A percentile compares a stretch with the other conserved stretches of the same genome.
Conservation (phyloP, 2,797 vertebrate genomes). For the Phaenicophaeus curvirostris region DNA sequence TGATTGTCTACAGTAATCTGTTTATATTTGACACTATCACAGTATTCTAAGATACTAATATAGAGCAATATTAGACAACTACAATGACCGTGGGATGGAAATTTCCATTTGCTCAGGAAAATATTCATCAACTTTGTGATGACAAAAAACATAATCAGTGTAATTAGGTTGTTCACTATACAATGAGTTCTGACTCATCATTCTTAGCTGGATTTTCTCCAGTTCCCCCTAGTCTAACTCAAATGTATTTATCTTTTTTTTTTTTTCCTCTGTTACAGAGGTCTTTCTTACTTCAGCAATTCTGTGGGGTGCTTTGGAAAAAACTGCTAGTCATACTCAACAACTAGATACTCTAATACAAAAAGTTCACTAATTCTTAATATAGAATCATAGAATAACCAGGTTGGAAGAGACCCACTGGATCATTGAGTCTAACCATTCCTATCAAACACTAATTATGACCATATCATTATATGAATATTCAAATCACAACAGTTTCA, state of each 20-base stretch:
- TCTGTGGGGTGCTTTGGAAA: neutral
- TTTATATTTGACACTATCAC: neutral
- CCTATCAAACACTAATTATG: no score
- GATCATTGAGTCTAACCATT: no score
- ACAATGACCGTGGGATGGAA: neutral
- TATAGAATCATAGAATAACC: no score
- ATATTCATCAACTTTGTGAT: neutral
- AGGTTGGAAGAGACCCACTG: no score
- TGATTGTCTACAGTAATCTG: constrained; percentile 27
- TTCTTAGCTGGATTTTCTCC: neutral
- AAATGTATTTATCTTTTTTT: neutral
- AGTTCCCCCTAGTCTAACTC: neutral
- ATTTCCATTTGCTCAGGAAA: constrained; percentile 27
- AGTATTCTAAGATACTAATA: neutral
- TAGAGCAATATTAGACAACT: neutral
- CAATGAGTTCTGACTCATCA: neutral
- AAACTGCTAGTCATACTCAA: neutral
- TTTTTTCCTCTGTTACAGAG: neutral
- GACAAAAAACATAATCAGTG: constrained; percentile 14
- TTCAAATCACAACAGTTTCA: neutral
- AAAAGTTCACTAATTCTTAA: neutral
- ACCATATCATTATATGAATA: neutral
- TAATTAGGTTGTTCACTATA: constrained; percentile 19
- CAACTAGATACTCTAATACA: neutral
- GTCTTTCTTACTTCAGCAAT: neutral